phyloP scores from a whole-genome alignment of 1,140 invertebrate species.

The Drosophila sp. region DNA sequence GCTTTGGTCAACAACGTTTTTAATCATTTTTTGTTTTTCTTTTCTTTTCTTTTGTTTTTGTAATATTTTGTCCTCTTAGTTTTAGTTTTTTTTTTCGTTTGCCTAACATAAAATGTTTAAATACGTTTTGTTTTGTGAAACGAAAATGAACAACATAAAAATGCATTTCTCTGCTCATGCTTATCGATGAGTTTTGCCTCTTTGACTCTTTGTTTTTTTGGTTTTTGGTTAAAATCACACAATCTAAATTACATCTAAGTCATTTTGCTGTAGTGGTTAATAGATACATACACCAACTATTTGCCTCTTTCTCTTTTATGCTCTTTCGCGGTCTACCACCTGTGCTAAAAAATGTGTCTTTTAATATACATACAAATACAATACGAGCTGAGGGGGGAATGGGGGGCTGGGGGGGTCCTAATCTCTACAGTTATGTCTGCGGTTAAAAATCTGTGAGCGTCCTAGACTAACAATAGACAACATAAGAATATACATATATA shows the following conservation, averaged over 20 bases:
- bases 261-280: constrained; percentile 40
- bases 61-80: too few species aligned
- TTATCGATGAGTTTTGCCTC: constrained; percentile 37
- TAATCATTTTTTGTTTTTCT: constrained; percentile 49
- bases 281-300: constrained; percentile 18
- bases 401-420: constrained; percentile 17
- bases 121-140: constrained; percentile 38
- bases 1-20: constrained; percentile 78
- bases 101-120: constrained; percentile 44
- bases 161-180: constrained; percentile 60
- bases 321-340: constrained; percentile 43
- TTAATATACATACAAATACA: constrained; percentile 56
- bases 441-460: constrained; percentile 43
- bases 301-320: background rate
- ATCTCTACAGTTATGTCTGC: constrained; percentile 39
- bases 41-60: constrained; percentile 20
- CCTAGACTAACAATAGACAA: constrained; percentile 31
- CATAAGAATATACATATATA: constrained; percentile 21
- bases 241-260: constrained; percentile 62
- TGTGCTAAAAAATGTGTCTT: constrained; percentile 62
- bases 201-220: constrained; percentile 21
- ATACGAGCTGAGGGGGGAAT: constrained; percentile 41
- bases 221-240: constrained; percentile 71
- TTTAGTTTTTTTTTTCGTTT: constrained; percentile 21
- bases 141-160: constrained; percentile 70